Conservation (phyloP, 1,140 invertebrate genomes). For the Artemia franciscana region DNA sequence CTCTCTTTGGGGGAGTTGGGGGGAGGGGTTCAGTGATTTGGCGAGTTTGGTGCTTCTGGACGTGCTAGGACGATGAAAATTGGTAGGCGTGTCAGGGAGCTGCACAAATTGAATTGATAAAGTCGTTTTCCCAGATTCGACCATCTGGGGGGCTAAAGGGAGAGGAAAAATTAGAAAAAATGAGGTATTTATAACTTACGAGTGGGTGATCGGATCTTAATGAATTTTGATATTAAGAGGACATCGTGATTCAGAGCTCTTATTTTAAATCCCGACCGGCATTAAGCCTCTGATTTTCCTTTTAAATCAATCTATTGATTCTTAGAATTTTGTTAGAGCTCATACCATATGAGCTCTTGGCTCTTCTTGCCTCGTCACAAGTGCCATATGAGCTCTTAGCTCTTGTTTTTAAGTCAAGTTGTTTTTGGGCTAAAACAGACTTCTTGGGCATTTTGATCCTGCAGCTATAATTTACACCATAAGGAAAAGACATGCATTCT, state of each 20-base stretch:
- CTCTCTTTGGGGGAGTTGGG: too few species aligned
- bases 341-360: not conserved
- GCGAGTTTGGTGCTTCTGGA: too few species aligned
- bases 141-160: not conserved
- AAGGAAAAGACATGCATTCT: not conserved
- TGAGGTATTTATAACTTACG: too few species aligned
- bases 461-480: not conserved
- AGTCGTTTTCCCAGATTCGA: too few species aligned
- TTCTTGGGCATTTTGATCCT: not conserved
- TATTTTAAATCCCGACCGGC: not conserved
- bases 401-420: not conserved
- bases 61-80: too few species aligned
- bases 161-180: too few species aligned
- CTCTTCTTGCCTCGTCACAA: not conserved
- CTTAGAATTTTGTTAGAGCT: not conserved
- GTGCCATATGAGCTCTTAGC: slow-evolving; percentile 3
- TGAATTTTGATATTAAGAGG: too few species aligned
- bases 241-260: not conserved
- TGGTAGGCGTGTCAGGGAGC: too few species aligned
- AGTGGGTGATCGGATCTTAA: not conserved
- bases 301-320: not conserved
- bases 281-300: not conserved
- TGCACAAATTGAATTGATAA: too few species aligned
- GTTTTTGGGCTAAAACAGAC: not conserved
- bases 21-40: too few species aligned